phyloP scores from a whole-genome alignment of 2,113 vertebrate species.

The Poicephalus meyeri region DNA sequence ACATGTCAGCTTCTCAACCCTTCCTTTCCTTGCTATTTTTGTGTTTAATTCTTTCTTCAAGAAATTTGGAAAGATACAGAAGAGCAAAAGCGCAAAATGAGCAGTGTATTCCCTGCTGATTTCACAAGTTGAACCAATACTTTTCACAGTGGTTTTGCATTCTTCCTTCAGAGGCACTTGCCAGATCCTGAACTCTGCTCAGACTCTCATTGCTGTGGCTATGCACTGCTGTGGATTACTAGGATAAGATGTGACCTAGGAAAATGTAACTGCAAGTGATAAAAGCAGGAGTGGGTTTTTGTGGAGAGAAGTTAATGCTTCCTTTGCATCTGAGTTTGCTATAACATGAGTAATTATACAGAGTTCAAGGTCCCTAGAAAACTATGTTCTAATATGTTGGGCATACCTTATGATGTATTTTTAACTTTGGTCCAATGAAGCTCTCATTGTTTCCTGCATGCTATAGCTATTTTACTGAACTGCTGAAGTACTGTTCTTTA shows the following conservation, averaged over 20 bases:
- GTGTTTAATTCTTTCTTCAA: conserved; percentile 39
- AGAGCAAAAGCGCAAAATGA: background rate
- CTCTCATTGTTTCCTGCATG: background rate
- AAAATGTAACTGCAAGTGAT: background rate
- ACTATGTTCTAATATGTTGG: background rate
- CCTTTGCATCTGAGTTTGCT: background rate
- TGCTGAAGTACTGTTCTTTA: background rate
- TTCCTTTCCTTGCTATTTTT: conserved; percentile 4
- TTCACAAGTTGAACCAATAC: conserved; percentile 6
- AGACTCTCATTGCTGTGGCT: background rate
- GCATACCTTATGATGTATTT: background rate
- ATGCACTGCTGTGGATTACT: background rate
- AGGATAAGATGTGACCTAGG: background rate
- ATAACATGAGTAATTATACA: background rate
- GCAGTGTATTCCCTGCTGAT: conserved; percentile 26
- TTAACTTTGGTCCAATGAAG: background rate
- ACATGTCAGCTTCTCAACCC: background rate
- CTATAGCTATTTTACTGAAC: background rate
- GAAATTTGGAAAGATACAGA: conserved; percentile 28
- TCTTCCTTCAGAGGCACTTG: conserved; percentile 17
- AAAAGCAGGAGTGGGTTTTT: background rate
- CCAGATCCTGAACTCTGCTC: conserved; percentile 3
- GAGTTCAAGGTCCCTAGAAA: background rate
- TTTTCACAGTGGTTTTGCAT: background rate
- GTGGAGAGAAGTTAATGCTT: background rate